Evolutionary conservation across 2,113 vertebrate species (phyloP).

Genomic region (Ochotona curzoniae): DNA sequence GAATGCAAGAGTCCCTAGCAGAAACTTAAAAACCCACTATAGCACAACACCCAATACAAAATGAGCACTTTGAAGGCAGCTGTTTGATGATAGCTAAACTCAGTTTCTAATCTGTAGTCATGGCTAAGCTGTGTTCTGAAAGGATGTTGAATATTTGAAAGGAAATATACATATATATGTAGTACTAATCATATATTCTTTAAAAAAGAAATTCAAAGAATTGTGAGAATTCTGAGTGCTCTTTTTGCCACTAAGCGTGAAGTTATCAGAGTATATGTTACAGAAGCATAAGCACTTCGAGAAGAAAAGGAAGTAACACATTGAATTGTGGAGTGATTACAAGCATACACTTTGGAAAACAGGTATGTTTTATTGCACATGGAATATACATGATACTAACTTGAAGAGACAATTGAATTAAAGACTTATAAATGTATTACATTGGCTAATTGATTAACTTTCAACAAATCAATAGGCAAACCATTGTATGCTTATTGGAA

Average conservation of each 20-base stretch:
- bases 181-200: neutral
- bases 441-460: constrained; percentile 41
- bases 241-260: neutral
- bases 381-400: constrained; percentile 13
- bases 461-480: constrained; percentile 22
- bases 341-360: neutral
- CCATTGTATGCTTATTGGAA: constrained; percentile 48
- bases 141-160: neutral
- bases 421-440: constrained; percentile 37
- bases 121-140: neutral
- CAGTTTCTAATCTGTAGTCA: neutral
- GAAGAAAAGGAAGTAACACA: neutral
- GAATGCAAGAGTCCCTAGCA: too few species aligned
- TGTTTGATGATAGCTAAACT: neutral
- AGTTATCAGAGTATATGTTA: neutral
- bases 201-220: neutral
- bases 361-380: neutral
- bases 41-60: too few species aligned
- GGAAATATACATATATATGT: neutral
- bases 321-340: neutral
- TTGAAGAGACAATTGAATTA: constrained; percentile 55
- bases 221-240: neutral
- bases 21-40: too few species aligned
- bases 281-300: neutral
- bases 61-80: neutral